Evolutionary conservation across 2,797 vertebrate genomes (phyloP).

Genomic region (Argya squamiceps): DNA sequence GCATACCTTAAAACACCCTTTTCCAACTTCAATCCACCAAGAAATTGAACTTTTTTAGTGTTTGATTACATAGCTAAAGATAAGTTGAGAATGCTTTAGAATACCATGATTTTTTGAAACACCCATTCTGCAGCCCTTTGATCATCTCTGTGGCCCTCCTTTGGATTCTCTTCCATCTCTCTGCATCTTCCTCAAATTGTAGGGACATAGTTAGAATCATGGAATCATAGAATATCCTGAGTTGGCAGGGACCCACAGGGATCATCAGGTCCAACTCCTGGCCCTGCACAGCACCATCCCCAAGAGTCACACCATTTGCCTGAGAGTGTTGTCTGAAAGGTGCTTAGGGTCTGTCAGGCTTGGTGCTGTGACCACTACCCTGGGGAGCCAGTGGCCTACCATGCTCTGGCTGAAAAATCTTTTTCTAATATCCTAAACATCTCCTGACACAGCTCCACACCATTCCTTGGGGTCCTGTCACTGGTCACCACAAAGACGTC

Average conservation of each 20-base stretch:
- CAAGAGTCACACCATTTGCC: background rate
- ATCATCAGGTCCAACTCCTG: background rate
- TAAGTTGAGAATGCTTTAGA: background rate
- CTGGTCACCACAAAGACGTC: background rate
- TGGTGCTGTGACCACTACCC: too few species aligned
- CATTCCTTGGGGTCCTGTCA: background rate
- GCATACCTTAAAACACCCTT: background rate
- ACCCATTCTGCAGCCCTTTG: background rate
- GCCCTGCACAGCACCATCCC: background rate
- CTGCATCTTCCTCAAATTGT: background rate
- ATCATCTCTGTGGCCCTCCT: fast-evolving
- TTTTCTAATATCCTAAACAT: background rate
- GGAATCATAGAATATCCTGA: background rate
- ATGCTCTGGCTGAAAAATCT: background rate
- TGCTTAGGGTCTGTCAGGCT: background rate
- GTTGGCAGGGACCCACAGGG: background rate
- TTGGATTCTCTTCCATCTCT: background rate
- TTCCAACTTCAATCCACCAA: background rate
- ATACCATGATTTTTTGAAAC: background rate
- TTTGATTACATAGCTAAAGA: background rate
- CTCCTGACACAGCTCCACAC: background rate
- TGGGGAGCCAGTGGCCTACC: background rate
- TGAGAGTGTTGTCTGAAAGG: background rate
- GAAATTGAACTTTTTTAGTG: background rate
- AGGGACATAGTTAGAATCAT: background rate